Evolutionary conservation across 2,113 vertebrate species (phyloP).

Genomic region (Phoenicopterus ruber): DNA sequence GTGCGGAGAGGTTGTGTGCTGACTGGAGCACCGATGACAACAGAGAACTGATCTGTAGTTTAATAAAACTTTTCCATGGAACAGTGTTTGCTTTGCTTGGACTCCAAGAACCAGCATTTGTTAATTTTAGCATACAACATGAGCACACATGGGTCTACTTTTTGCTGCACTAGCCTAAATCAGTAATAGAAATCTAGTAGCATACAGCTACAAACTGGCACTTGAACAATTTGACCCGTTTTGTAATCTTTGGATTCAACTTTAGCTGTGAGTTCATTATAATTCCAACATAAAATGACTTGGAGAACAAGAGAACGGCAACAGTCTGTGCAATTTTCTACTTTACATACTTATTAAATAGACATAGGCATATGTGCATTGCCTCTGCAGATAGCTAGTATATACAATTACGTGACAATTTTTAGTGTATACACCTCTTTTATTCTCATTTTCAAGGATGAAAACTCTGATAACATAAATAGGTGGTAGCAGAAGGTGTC

Average conservation of each 20-base stretch:
- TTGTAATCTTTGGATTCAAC: not conserved
- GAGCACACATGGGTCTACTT: not conserved
- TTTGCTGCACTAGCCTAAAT: not conserved
- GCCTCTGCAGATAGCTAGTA: not conserved
- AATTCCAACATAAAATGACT: not conserved
- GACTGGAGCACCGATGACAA: not conserved
- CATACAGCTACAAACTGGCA: not conserved
- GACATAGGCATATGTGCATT: not conserved
- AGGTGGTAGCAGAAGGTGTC: not conserved
- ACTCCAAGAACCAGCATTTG: not conserved
- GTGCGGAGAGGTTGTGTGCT: not conserved
- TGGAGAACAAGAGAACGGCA: not conserved
- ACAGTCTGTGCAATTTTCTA: not conserved
- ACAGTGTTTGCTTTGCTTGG: not conserved
- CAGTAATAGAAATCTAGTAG: not conserved
- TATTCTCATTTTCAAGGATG: not conserved
- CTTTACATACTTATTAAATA: not conserved
- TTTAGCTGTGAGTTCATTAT: not conserved
- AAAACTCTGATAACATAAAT: not conserved
- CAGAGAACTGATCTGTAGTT: not conserved
- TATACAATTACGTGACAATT: not conserved
- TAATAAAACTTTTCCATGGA: not conserved
- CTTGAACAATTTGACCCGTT: not conserved
- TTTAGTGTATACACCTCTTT: not conserved
- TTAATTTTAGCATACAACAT: not conserved